Evolutionary conservation across 2,113 vertebrate species (phyloP).

Genomic region (Hemicordylus capensis): DNA sequence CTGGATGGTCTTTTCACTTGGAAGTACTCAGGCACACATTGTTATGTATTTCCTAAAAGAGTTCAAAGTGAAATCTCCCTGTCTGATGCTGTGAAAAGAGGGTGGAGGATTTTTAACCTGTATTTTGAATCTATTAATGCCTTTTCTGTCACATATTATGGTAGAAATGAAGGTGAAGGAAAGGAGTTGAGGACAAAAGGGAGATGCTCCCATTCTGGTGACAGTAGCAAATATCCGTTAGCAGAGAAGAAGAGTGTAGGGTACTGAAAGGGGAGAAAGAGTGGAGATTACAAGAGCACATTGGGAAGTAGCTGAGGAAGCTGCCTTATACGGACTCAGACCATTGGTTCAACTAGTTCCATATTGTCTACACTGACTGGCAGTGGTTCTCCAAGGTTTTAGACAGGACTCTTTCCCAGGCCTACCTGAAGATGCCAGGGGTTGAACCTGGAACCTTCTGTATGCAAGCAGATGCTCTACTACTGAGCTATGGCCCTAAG

Average conservation of each 20-base stretch:
- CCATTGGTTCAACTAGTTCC: too few relatives aligned
- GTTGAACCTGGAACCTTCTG: too few relatives aligned
- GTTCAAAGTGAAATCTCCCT: background rate
- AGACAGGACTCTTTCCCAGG: too few relatives aligned
- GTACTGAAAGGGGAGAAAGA: background rate
- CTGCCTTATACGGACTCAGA: too few relatives aligned
- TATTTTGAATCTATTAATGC: background rate
- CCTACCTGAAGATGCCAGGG: too few relatives aligned
- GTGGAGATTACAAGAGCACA: background rate
- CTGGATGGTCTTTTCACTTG: background rate
- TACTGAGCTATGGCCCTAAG: too few relatives aligned
- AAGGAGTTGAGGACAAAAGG: too few relatives aligned
- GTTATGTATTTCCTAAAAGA: background rate
- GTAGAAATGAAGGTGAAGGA: background rate
- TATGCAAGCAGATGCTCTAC: too few relatives aligned
- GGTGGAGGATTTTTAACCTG: background rate
- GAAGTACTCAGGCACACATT: background rate
- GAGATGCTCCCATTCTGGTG: background rate
- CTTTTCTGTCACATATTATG: too few relatives aligned
- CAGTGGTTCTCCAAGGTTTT: too few relatives aligned
- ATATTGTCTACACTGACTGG: too few relatives aligned
- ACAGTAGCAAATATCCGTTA: background rate
- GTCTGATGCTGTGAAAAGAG: background rate
- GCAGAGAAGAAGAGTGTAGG: background rate
- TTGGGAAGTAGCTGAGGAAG: too few relatives aligned